These are phyloP conservation scores for Acholoe squamosa DNA, from an alignment of 2,888 invertebrate species.

Conservation along the genomic window DNA sequence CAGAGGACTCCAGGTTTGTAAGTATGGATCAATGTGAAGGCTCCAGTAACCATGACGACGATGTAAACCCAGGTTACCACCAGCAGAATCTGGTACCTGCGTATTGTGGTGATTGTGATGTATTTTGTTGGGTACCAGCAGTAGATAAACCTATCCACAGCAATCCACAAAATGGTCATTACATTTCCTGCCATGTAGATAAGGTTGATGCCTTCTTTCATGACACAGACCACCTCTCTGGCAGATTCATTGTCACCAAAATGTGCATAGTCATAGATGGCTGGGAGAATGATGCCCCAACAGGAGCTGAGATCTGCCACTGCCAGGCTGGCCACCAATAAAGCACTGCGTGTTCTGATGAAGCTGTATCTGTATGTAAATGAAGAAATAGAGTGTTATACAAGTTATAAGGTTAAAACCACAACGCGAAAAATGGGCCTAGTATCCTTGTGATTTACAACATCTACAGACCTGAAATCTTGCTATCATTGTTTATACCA, in stretches of 20 bases:
- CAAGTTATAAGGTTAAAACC: too few relatives aligned
- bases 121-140: constrained; percentile 40
- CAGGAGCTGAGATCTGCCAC: background rate
- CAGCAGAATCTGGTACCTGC: background rate
- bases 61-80: background rate
- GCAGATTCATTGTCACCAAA: background rate
- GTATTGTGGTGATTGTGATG: background rate
- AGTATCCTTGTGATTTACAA: too few relatives aligned
- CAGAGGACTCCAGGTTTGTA: constrained; percentile 34
- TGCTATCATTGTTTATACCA: too few relatives aligned
- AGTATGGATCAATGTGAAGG: background rate
- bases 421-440: too few relatives aligned
- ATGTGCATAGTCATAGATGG: background rate
- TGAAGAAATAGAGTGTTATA: background rate
- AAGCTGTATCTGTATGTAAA: background rate
- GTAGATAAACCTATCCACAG: constrained; percentile 32
- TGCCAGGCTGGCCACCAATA: constrained; percentile 31
- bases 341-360: background rate
- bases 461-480: too few relatives aligned
- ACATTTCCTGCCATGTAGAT: background rate
- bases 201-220: constrained; percentile 37
- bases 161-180: constrained; percentile 39
- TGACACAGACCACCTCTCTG: background rate
- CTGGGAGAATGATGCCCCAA: background rate
- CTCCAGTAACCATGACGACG: background rate